These are phyloP conservation scores for Gorilla gorilla DNA, from an alignment of 2,113 vertebrate species.

Conservation along the genomic window DNA sequence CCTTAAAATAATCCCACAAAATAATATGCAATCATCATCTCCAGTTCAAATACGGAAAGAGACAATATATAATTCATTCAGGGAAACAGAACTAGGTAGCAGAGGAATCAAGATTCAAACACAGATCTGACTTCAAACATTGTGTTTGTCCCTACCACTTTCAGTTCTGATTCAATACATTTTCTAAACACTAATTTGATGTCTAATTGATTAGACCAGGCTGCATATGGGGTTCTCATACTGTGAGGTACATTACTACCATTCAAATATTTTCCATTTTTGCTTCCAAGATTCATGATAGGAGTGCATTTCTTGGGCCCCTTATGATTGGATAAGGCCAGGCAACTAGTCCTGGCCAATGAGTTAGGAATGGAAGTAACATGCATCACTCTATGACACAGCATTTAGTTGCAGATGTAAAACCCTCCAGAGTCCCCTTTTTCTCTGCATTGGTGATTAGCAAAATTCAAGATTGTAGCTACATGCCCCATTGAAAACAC, in stretches of 20 bases:
- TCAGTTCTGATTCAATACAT: background rate
- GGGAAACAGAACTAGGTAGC: background rate
- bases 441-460: background rate
- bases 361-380: background rate
- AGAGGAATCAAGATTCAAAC: background rate
- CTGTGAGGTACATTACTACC: no score
- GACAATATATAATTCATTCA: background rate
- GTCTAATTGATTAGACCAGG: background rate
- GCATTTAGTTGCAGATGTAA: background rate
- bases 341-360: background rate
- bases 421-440: background rate
- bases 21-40: background rate
- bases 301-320: no score
- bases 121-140: background rate
- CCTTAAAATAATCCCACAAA: background rate
- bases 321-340: background rate
- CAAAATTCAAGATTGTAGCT: background rate
- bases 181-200: background rate
- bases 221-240: background rate
- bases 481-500: no score
- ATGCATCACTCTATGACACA: background rate
- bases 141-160: background rate
- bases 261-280: background rate
- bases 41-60: background rate
- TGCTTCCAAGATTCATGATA: background rate